Evolutionary conservation across 2,797 vertebrate genomes (phyloP), one percentile per base, ranked within the genome.

Genomic region (Sparidentex hasta): DNA sequence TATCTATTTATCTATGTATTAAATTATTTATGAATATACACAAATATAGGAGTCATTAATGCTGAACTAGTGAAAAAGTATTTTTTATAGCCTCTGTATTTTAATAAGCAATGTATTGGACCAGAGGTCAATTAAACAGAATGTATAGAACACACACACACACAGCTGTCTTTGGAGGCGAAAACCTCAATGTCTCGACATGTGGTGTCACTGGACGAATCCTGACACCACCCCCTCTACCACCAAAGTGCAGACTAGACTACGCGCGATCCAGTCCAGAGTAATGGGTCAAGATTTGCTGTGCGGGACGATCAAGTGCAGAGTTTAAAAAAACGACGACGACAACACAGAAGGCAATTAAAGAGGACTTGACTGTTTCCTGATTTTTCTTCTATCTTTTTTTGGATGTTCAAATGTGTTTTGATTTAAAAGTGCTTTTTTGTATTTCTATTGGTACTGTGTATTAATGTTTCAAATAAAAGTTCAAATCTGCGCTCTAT

Each of bases 1-100:
- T 94, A 95, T 95, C 90, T 95, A 94, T 95, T 95, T 95, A 96
- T 96, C 91, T 96, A 95, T 95, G 94, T 96, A 91, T 86, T 87
- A 54, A 93, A 92, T 92, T 89, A 93, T 94, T 89, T 94, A 93
- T 93, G 83, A 87, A 82, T 80, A 90, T 90, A 87, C 83, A 86
- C 76, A 77, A 88, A 88, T 63, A 76, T 85, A 88, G 76, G 81
- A 90, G 82, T 92, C 78, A 82, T 86, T 74, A 82, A 90, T 92
- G 93, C 90, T 92, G 90, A 93, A 86, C 80, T 93, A 90, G 90
- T 90, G 87, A 91, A 83, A 90, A 89, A 71, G 83, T 95, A 94
- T 95, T 96, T 96, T 96, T 96, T 95, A 95, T 94, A 96, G 85
- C 84, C 84, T 93, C 93, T 94, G 95, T 94, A 95, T 95, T 95